These are phyloP conservation scores for Blomia tropicalis DNA, from an alignment of 2,888 invertebrate genomes.

Conservation along the genomic window DNA sequence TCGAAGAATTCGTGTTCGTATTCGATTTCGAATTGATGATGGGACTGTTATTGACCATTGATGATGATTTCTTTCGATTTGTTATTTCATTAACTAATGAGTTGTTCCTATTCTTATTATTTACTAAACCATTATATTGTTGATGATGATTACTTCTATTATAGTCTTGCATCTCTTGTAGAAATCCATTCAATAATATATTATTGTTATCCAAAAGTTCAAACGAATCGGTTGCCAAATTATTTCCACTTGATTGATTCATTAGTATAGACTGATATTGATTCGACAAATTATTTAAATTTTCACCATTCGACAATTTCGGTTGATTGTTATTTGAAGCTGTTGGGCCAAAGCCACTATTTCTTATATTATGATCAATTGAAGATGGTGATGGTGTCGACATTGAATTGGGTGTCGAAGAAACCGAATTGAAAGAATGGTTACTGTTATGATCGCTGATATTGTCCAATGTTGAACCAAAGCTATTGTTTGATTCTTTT, in stretches of 20 bases:
- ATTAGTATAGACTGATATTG: background rate
- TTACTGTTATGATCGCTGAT: background rate
- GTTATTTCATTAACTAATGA: background rate
- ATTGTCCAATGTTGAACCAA: background rate
- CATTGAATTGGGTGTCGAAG: background rate
- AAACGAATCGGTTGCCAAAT: background rate
- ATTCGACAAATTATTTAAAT: background rate
- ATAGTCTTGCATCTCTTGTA: background rate
- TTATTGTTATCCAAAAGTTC: background rate
- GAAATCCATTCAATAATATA: background rate
- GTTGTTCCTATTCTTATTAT: background rate
- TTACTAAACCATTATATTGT: background rate
- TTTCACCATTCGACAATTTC: background rate
- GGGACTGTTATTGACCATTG: background rate
- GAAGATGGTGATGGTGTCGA: background rate
- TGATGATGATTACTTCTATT: too few species aligned
- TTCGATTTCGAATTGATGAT: background rate
- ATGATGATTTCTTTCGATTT: background rate
- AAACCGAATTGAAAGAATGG: background rate
- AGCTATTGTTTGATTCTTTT: background rate
- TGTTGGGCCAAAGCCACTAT: background rate
- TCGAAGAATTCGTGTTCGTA: background rate
- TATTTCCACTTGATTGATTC: background rate
- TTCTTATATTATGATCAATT: background rate
- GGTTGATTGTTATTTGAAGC: background rate